Evolutionary conservation across 2,113 vertebrate genomes (phyloP).

Genomic region (Periophthalmodon schlosseri): DNA sequence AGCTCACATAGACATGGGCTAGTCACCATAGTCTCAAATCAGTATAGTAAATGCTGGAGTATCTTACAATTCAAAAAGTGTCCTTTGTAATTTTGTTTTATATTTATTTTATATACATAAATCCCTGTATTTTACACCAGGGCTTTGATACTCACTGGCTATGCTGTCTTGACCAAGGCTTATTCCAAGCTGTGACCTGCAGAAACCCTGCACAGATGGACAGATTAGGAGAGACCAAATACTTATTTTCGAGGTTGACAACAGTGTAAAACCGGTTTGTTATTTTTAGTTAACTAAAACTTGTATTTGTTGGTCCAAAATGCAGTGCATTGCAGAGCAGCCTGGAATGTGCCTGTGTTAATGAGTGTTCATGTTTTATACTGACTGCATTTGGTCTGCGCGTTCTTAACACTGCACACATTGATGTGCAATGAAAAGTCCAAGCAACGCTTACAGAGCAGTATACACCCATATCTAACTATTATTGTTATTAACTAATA

Average conservation of each 20-base stretch:
- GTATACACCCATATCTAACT: not conserved
- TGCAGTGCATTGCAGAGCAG: not conserved
- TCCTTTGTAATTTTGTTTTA: constrained; percentile 8
- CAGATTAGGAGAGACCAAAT: not conserved
- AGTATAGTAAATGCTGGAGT: not conserved
- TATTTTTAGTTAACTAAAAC: not conserved
- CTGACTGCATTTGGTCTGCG: constrained; percentile 25
- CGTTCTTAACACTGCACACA: constrained; percentile 24
- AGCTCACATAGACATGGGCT: constrained; percentile 23
- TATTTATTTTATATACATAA: constrained; percentile 4
- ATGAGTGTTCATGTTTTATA: not conserved
- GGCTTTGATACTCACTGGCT: not conserved
- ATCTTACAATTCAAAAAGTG: constrained; percentile 14
- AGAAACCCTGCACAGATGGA: not conserved
- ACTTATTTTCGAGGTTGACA: not conserved
- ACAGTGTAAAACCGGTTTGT: not conserved
- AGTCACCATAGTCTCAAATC: not conserved
- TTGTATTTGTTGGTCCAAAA: not conserved
- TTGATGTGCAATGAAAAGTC: constrained; percentile 61
- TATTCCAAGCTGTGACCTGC: not conserved
- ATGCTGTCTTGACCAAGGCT: not conserved
- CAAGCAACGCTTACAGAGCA: constrained; percentile 28
- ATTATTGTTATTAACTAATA: not conserved
- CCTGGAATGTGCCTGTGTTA: constrained; percentile 34
- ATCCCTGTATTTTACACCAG: not conserved